Evolutionary conservation across 2,113 vertebrate species (phyloP).

Genomic region (Gobius niger): DNA sequence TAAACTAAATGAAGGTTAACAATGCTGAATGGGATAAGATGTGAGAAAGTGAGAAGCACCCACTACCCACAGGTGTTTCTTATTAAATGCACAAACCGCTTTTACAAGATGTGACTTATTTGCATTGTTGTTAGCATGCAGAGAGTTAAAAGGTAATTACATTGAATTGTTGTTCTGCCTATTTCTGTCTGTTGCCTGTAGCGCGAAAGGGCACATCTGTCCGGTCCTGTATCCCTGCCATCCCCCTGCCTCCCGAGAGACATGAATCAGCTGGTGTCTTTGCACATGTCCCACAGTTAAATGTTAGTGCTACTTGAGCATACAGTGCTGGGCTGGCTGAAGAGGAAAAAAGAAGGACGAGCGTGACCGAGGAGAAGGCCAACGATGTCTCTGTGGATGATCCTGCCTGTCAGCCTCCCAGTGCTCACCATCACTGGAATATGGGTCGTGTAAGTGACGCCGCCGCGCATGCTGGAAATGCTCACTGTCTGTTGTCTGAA

Average conservation of each 20-base stretch:
- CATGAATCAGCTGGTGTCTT: conserved; percentile 37
- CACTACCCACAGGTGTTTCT: neutral
- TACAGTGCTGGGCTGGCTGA: conserved; percentile 68
- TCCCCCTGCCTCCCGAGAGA: conserved; percentile 15
- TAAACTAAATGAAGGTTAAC: no score
- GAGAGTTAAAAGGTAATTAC: no score
- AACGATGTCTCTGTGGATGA: conserved; percentile 83
- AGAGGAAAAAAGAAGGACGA: conserved; percentile 64
- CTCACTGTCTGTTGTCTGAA: no score
- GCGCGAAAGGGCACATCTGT: conserved; percentile 36
- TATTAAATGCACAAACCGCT: neutral
- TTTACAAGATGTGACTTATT: no score
- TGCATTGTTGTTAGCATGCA: no score
- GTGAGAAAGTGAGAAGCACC: neutral
- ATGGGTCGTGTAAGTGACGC: conserved; percentile 87
- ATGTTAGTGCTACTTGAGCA: conserved; percentile 71
- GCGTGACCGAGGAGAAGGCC: conserved; percentile 26
- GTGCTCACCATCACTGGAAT: conserved; percentile 88
- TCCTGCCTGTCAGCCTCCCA: conserved; percentile 84
- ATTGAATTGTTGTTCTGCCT: neutral
- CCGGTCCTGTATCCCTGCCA: conserved; percentile 17
- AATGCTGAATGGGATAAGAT: no score
- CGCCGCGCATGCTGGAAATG: no score
- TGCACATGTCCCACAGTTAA: conserved; percentile 62
- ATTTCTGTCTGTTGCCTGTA: conserved; percentile 6